Conservation (phyloP, 2,113 vertebrate genomes). For the Anguilla rostrata region DNA sequence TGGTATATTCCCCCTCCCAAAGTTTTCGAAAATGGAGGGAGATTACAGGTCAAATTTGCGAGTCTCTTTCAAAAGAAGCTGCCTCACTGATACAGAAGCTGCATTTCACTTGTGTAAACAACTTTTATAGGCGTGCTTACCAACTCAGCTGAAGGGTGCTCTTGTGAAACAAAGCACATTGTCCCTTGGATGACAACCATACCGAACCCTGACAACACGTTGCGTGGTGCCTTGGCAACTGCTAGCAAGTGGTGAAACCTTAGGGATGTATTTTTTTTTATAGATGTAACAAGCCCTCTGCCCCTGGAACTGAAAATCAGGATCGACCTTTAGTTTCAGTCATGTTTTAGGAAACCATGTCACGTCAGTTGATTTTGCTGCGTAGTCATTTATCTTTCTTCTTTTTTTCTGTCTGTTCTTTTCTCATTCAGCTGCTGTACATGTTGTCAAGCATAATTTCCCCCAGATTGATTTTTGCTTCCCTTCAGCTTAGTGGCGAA, state of each 20-base stretch:
- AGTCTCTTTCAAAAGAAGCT: not conserved
- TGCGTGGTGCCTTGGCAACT: not conserved
- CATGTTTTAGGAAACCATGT: not conserved
- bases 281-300: not conserved
- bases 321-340: not conserved
- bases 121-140: not conserved
- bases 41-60: not conserved
- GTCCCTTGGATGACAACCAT: slow-evolving; percentile 4
- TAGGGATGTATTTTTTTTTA: not conserved
- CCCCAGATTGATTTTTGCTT: slow-evolving; percentile 22
- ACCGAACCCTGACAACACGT: not conserved
- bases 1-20: not conserved
- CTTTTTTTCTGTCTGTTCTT: not conserved
- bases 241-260: slow-evolving; percentile 12
- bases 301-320: not conserved
- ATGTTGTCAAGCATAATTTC: slow-evolving; percentile 9
- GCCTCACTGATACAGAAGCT: not conserved
- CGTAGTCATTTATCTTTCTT: not conserved
- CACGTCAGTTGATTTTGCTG: not conserved
- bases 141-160: not conserved
- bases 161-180: not conserved
- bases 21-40: not conserved
- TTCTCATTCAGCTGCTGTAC: slow-evolving; percentile 18
- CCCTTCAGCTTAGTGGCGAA: not conserved
- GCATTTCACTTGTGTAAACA: slow-evolving; percentile 8